These are phyloP conservation scores for Uropsilus gracilis DNA, from an alignment of 2,113 vertebrate genomes.

Conservation along the genomic window DNA sequence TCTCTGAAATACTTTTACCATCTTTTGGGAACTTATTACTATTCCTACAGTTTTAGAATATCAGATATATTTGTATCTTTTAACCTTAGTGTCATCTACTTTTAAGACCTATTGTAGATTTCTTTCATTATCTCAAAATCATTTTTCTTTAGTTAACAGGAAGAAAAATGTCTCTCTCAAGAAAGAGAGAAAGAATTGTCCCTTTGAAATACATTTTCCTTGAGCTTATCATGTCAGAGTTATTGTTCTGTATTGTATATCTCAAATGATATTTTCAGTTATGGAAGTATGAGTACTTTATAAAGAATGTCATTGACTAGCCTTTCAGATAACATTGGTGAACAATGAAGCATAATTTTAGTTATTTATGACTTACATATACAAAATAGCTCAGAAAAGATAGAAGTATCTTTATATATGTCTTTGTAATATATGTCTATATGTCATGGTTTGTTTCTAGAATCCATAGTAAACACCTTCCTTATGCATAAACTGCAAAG, in stretches of 20 bases:
- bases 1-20: neutral
- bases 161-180: neutral
- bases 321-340: neutral
- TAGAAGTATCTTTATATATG: neutral
- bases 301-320: neutral
- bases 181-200: neutral
- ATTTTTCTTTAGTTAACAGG: slow-evolving; percentile 14
- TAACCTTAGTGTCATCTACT: neutral
- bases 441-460: neutral
- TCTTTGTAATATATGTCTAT: no score
- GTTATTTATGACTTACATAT: neutral
- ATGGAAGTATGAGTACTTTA: neutral
- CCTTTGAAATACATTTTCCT: neutral
- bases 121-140: neutral
- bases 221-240: neutral
- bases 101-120: neutral
- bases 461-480: neutral
- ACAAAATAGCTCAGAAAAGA: neutral
- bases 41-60: neutral
- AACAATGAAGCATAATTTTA: neutral
- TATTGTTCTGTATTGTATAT: neutral
- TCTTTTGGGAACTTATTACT: neutral
- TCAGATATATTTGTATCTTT: neutral
- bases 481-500: neutral
- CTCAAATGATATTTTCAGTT: neutral